Evolutionary conservation across 2,113 vertebrate species (phyloP), one percentile per base, ranked within the genome.

Genomic region (Grallaria varia): DNA sequence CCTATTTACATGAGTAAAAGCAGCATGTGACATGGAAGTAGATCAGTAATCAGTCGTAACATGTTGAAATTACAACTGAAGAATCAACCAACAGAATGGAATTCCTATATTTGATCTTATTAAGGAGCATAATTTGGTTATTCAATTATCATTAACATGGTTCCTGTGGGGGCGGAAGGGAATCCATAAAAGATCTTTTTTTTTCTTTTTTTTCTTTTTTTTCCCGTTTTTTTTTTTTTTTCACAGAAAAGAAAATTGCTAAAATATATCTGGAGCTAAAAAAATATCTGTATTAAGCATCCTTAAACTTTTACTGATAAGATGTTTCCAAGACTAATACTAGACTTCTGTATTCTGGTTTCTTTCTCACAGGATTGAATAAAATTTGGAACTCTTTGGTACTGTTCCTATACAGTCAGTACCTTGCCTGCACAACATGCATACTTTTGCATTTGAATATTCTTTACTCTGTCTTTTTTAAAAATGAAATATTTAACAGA

Each of bases 401-500:
- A 52, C 37, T 58, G 20, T 14, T 95, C n/a, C 13, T 95, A 20
- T 73, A 81, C 76, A 69, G 63, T 56, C 67, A 92, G 40, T 68
- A 77, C n/a, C 53, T 62, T 59, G 47, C 15, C 44, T 35, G 72
- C 20, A 76, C 33, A 40, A 69, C 62, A 37, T 52, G 66, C 66
- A 24, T 49, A 73, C 66, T 84, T 92, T 85, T 84, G 25, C 59
- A 93, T 75, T 53, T 90, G 31, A 85, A 79, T 84, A 53, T 88
- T 69, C 76, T 94, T 97, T 94, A 55, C 44, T 92, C 73, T 69
- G 40, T 49, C 47, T 66, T 49, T 90, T 78, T 42, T 31, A 42
- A 91, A 90, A 95, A 68, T 63, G 56, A 91, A 97, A 77, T 93
- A 83, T 86, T 94, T 82, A 86, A 74, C 59, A 80, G 39, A 93